Evolutionary conservation across 2,888 invertebrate genomes (phyloP), one percentile per base, ranked within the genome.

Genomic region (Petrolisthes cinctipes): DNA sequence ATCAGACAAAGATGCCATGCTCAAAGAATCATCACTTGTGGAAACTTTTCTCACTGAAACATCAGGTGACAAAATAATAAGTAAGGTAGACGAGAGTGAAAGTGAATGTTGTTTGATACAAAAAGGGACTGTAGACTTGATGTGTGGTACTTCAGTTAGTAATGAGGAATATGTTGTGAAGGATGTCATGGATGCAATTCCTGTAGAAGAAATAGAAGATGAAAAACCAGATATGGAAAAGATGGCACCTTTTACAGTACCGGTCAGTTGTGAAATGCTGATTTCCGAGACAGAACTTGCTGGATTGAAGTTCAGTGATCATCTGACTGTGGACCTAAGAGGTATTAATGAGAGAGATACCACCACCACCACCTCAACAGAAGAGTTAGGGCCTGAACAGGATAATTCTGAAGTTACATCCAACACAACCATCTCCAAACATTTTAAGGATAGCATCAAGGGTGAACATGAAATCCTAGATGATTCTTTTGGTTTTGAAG

Each of bases 381-480:
- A 37, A 37, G 37, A 1, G 37, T 37, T 37, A 37, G 37, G 37
- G 2, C 37, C 37, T 37, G 37, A 37, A 37, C 37, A 37, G 37
- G 37, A 37, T 37, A 37, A 37, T 37, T 37, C 37, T 71, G 71
- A 71, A n/a, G 6, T 71, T 6, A n/a, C 71, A 71, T n/a, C 71
- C n/a, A 6, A n/a, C 71, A 71, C 20, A n/a, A 11, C 71, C 20
- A 14, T 71, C 3, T 20, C 14, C 20, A 71, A 71, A n/a, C 6
- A 20, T 71, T 71, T 71, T n/a, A 6, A 71, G 14, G 4, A 71
- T 2, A 20, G 20, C 71, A 71, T 71, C n/a, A 71, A 71, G 20
- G 71, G 71, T 71, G 71, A 71, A 71, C 71, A 71, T n/a, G 71
- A 71, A 14, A 71, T 71, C 20, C 71, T 71, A 20, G 71, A 71